A percentile compares a stretch with the other conserved stretches of the same genome.
phyloP scores from a whole-genome alignment of 2,113 vertebrate species.

The Bettongia penicillata region DNA sequence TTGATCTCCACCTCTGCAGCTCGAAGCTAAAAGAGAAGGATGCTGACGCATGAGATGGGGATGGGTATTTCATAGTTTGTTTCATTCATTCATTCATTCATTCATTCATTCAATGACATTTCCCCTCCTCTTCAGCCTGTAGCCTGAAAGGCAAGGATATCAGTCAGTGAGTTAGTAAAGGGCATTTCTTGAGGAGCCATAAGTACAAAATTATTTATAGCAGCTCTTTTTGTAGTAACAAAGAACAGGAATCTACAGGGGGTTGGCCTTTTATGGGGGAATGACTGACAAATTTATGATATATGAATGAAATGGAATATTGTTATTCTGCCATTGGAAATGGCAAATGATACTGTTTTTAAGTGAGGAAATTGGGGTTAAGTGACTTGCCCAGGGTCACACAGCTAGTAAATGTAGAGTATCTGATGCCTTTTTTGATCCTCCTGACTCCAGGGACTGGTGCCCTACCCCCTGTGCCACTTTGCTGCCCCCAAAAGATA shows the following conservation, averaged over 20 bases:
- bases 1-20: slow-evolving; percentile 91
- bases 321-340: background rate
- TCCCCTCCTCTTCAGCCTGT: background rate
- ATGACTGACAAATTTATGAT: background rate
- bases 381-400: no score
- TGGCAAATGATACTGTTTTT: background rate
- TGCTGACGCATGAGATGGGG: background rate
- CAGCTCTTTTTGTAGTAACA: background rate
- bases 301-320: background rate
- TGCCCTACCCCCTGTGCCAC: no score
- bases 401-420: no score
- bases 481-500: background rate
- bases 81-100: fast-evolving
- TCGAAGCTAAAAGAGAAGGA: slow-evolving; percentile 82
- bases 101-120: background rate
- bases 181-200: background rate
- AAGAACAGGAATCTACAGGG: background rate
- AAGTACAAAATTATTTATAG: background rate
- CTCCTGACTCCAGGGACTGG: no score
- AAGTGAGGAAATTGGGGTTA: no score
- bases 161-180: background rate
- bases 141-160: background rate
- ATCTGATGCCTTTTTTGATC: no score
- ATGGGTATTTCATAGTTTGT: fast-evolving
- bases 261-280: background rate